Evolutionary conservation across 2,797 vertebrate species (phyloP).

Genomic region (Gallirallus australis): DNA sequence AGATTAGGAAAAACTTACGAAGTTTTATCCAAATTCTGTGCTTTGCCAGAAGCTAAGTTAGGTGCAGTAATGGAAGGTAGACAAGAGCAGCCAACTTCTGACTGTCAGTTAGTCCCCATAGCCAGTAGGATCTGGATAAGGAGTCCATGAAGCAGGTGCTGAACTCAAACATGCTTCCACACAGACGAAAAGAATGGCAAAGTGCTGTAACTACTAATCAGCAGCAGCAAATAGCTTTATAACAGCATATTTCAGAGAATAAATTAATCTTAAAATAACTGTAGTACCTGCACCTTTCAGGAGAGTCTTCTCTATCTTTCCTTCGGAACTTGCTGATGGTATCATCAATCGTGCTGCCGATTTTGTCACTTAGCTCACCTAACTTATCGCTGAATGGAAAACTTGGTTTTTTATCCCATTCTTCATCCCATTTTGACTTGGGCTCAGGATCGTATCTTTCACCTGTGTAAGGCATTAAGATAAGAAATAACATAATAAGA

Average conservation of each 20-base stretch:
- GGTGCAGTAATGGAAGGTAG: not conserved
- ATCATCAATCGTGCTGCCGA: conserved; percentile 97
- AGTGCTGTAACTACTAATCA: not conserved
- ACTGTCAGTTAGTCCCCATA: not conserved
- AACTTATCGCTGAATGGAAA: conserved; percentile 98
- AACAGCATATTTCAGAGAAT: not conserved
- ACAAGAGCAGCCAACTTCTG: not conserved
- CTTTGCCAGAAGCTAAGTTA: conserved; percentile 11
- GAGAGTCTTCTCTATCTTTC: conserved; percentile 95
- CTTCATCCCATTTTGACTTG: conserved; percentile 93
- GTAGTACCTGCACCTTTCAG: conserved; percentile 92
- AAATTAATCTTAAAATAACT: not conserved
- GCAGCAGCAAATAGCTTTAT: not conserved
- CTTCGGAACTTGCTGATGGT: conserved; percentile 96
- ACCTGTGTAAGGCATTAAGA: conserved; percentile 75
- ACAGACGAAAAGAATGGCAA: not conserved
- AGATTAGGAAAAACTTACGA: not conserved
- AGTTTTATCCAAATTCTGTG: conserved; percentile 12
- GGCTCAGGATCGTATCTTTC: conserved; percentile 91
- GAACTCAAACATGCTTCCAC: not conserved
- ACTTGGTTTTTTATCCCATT: conserved; percentile 94
- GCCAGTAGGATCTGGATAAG: not conserved
- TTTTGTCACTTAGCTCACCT: conserved; percentile 96
- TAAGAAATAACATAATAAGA: conserved; percentile 19
- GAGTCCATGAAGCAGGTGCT: not conserved